These are phyloP conservation scores for Hirudo medicinalis DNA, from an alignment of 1,140 invertebrate species.

Conservation along the genomic window DNA sequence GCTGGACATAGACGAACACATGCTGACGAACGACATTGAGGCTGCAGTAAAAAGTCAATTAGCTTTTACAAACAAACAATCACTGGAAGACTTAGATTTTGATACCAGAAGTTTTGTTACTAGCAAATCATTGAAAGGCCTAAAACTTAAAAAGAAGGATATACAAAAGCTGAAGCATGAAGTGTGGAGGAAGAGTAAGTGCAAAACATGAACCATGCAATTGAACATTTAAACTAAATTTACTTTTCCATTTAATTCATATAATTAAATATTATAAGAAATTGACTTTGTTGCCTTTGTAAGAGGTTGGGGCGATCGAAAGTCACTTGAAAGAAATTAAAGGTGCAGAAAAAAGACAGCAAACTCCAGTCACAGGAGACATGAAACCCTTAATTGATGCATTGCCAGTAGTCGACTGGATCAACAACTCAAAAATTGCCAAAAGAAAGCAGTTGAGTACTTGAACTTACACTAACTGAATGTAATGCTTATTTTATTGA, in stretches of 20 bases:
- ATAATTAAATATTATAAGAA: not conserved
- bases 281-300: not conserved
- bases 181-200: slow-evolving; percentile 5
- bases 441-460: not conserved
- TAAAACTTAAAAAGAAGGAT: not conserved
- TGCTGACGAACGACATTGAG: slow-evolving; percentile 2
- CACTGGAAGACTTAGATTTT: not conserved
- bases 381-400: slow-evolving; percentile 5
- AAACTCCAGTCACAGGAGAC: not conserved
- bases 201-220: not conserved
- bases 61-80: not conserved
- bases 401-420: not conserved
- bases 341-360: not conserved
- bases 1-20: not conserved
- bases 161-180: not conserved
- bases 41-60: not conserved
- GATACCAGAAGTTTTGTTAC: slow-evolving; percentile 8
- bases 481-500: not conserved
- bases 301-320: not conserved
- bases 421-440: slow-evolving; percentile 2
- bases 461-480: not conserved
- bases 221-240: not conserved
- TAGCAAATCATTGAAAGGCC: slow-evolving; percentile 6
- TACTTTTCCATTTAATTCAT: not conserved
- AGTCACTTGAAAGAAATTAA: not conserved